phyloP scores from a whole-genome alignment of 2,113 vertebrate species.

The Heterotilapia buettikoferi region DNA sequence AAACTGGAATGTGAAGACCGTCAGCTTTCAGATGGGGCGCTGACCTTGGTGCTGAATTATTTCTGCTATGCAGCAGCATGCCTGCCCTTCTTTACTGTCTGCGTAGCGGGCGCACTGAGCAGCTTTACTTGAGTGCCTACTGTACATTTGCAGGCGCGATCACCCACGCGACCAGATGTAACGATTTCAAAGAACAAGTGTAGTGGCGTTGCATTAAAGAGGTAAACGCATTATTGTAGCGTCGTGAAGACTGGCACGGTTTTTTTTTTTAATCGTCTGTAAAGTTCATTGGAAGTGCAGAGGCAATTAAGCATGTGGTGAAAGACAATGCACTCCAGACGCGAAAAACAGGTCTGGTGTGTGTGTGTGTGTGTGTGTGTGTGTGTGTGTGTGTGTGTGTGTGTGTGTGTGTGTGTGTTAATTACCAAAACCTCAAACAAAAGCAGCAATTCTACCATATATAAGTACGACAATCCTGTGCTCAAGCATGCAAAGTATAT shows the following conservation, averaged over 20 bases:
- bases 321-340: background rate
- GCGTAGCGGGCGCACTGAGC: background rate
- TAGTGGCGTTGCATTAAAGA: background rate
- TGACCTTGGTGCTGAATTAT: constrained; percentile 55
- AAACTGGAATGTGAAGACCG: background rate
- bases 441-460: background rate
- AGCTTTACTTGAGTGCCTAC: background rate
- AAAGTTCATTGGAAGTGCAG: background rate
- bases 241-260: background rate
- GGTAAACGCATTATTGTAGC: background rate
- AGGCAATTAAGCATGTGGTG: background rate
- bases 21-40: background rate
- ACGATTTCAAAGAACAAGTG: background rate
- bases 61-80: background rate
- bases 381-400: fast-evolving
- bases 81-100: background rate
- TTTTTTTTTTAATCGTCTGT: background rate
- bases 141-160: background rate
- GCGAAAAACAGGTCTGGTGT: background rate
- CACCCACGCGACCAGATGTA: constrained; percentile 20
- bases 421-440: background rate
- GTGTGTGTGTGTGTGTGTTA: background rate
- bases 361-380: background rate
- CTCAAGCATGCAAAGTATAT: background rate
- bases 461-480: background rate